Conservation (phyloP, 2,797 vertebrate species). For the Tolypeutes matacus region DNA sequence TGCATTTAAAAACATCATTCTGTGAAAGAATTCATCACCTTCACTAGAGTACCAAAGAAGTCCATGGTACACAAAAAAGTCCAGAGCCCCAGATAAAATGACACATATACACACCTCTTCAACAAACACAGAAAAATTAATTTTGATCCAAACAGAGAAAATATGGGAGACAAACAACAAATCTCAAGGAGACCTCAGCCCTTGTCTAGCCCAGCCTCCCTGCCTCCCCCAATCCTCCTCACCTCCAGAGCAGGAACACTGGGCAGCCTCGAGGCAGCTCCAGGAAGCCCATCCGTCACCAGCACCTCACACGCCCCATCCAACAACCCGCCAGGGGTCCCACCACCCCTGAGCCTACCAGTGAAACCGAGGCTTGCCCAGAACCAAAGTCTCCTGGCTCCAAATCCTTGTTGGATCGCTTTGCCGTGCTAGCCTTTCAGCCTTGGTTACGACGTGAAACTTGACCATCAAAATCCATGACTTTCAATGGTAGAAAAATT, state of each 20-base stretch:
- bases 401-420: not conserved
- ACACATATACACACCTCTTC: not conserved
- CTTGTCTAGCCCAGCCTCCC: no score
- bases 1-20: slow-evolving; percentile 24
- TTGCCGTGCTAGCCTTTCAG: not conserved
- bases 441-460: not conserved
- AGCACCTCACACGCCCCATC: not conserved
- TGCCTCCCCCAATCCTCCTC: not conserved
- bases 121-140: slow-evolving; percentile 28
- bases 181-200: not conserved
- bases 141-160: not conserved
- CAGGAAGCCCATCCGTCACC: not conserved
- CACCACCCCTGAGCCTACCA: not conserved
- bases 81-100: not conserved
- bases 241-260: not conserved
- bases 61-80: not conserved
- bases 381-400: not conserved
- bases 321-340: not conserved
- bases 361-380: not conserved
- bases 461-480: not conserved
- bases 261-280: no score
- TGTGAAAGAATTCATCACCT: not conserved
- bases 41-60: slow-evolving; percentile 14
- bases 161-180: not conserved
- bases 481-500: not conserved